Evolutionary conservation across 2,888 invertebrate species (phyloP).

Genomic region (Pachydiplax longipennis): DNA sequence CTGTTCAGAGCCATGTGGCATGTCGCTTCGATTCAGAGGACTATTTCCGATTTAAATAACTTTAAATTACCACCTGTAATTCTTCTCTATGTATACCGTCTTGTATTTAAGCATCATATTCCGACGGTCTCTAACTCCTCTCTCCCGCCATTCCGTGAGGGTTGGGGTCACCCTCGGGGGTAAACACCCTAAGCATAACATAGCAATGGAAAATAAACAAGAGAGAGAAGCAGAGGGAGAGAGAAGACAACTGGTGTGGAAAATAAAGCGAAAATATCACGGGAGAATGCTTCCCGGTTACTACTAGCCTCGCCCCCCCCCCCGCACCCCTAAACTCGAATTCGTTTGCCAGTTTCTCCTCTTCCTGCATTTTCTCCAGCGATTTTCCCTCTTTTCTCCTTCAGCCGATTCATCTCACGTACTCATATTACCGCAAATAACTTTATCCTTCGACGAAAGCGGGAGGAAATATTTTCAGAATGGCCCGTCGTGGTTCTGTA

Average conservation of each 20-base stretch:
- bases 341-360: not conserved
- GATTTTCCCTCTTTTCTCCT: not conserved
- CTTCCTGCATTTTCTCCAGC: not conserved
- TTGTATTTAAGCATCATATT: not conserved
- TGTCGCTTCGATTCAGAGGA: too few species aligned
- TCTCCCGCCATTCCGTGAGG: not conserved
- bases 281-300: conserved; percentile 21
- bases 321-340: too few species aligned
- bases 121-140: not conserved
- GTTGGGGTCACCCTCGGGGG: conserved; percentile 35
- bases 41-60: too few species aligned
- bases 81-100: not conserved
- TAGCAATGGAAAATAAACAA: conserved; percentile 41
- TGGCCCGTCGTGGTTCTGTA: not conserved
- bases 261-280: conserved; percentile 41
- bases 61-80: not conserved
- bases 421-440: not conserved
- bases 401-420: not conserved
- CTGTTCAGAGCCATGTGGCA: too few species aligned
- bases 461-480: not conserved
- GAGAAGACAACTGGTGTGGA: conserved; percentile 28
- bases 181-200: conserved; percentile 38
- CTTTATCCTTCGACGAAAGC: not conserved
- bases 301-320: not conserved
- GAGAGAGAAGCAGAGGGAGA: not conserved